Conservation (phyloP, 2,113 vertebrate genomes). For the Beaufortia kweichowensis region DNA sequence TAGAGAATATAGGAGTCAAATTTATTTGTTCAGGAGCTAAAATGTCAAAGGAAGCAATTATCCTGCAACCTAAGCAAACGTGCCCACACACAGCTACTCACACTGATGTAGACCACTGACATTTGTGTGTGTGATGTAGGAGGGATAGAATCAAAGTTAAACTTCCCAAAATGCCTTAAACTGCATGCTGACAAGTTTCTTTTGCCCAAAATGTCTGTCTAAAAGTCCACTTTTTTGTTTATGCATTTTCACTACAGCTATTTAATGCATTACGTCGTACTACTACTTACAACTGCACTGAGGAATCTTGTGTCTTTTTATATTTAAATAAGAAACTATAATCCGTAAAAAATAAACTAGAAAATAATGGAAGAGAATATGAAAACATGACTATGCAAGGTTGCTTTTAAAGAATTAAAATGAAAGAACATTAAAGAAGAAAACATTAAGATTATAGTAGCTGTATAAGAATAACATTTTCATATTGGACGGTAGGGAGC, state of each 20-base stretch:
- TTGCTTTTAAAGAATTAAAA: too few species aligned
- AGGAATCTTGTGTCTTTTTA: too few species aligned
- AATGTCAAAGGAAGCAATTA: conserved; percentile 60
- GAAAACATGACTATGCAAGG: too few species aligned
- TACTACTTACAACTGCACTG: background rate
- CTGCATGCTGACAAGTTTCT: too few species aligned
- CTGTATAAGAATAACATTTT: background rate
- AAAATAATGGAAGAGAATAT: too few species aligned
- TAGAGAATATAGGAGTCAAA: conserved; percentile 48
- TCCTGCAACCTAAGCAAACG: background rate
- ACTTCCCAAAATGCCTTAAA: background rate
- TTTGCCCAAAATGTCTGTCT: too few species aligned
- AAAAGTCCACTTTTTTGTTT: too few species aligned
- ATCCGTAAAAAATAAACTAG: too few species aligned
- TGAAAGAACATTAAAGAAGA: too few species aligned
- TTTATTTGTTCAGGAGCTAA: conserved; percentile 58
- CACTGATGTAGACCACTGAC: background rate
- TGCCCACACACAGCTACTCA: background rate
- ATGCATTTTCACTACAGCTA: background rate
- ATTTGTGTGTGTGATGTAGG: background rate
- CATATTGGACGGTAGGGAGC: conserved; percentile 41
- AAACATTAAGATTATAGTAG: too few species aligned
- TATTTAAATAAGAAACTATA: too few species aligned
- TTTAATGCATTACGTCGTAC: background rate
- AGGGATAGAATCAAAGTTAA: background rate